These are phyloP conservation scores for Eueides isabella DNA, from an alignment of 1,140 invertebrate genomes.

Conservation along the genomic window DNA sequence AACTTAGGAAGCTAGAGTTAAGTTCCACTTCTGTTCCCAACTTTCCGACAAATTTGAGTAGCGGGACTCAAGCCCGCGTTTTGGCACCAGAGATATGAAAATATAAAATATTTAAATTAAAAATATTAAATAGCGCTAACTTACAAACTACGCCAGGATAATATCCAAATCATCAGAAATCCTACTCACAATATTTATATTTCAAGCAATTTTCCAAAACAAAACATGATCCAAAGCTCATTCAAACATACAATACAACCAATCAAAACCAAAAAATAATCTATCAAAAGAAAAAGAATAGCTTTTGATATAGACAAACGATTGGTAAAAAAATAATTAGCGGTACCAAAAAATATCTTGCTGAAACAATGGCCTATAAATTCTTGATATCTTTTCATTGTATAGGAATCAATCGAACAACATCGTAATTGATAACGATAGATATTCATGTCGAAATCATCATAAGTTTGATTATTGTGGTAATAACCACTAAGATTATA, in stretches of 20 bases:
- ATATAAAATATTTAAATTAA: no score
- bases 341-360: neutral
- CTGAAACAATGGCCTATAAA: constrained; percentile 4
- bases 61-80: no score
- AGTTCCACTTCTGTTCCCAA: no score
- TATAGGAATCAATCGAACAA: constrained; percentile 24
- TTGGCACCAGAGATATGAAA: no score
- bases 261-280: constrained; percentile 4
- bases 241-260: neutral
- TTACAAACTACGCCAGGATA: neutral
- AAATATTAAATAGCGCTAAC: no score
- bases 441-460: constrained; percentile 41
- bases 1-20: no score
- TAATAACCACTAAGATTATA: no score
- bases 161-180: neutral
- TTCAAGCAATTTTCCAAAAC: neutral
- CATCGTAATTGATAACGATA: constrained; percentile 43
- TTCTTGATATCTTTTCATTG: neutral
- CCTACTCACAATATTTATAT: neutral
- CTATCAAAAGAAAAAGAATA: neutral
- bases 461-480: constrained; percentile 39
- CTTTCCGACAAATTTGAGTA: no score
- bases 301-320: constrained; percentile 9
- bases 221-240: neutral
- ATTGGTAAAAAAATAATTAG: constrained; percentile 9